These are phyloP conservation scores for Eriosoma lanigerum DNA, from an alignment of 1,140 invertebrate species.

Conservation along the genomic window DNA sequence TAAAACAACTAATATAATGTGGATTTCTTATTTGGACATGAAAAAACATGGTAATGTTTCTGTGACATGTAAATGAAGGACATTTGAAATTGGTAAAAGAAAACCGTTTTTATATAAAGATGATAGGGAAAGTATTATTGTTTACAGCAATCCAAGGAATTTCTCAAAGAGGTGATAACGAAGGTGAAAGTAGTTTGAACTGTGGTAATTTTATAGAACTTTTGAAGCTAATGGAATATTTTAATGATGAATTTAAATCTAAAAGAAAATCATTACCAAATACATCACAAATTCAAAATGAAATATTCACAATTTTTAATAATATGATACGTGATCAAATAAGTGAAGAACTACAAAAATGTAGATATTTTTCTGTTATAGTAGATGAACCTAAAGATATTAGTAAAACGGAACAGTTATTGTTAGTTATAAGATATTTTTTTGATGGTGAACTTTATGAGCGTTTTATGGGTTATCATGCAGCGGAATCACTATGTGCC, in stretches of 20 bases:
- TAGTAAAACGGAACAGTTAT: slow-evolving; percentile 13
- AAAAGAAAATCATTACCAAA: neutral
- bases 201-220: slow-evolving; percentile 45
- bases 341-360: slow-evolving; percentile 9
- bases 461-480: neutral
- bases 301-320: slow-evolving; percentile 35
- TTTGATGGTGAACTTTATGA: neutral
- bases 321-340: slow-evolving; percentile 14
- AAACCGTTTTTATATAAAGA: slow-evolving; percentile 15
- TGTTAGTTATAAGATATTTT: slow-evolving; percentile 9
- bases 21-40: slow-evolving; percentile 28
- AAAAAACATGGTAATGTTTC: neutral
- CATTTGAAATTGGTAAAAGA: slow-evolving; percentile 23
- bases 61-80: slow-evolving; percentile 31
- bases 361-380: slow-evolving; percentile 6
- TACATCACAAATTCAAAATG: slow-evolving; percentile 26
- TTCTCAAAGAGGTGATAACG: slow-evolving; percentile 36
- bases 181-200: slow-evolving; percentile 12
- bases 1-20: neutral
- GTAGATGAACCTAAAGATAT: slow-evolving; percentile 33
- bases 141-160: slow-evolving; percentile 39
- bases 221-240: slow-evolving; percentile 19
- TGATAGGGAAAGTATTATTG: slow-evolving; percentile 2
- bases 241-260: slow-evolving; percentile 18
- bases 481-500: neutral